Evolutionary conservation across 2,113 vertebrate species (phyloP), one percentile per base, ranked within the genome.

Genomic region (Syrrhaptes paradoxus): DNA sequence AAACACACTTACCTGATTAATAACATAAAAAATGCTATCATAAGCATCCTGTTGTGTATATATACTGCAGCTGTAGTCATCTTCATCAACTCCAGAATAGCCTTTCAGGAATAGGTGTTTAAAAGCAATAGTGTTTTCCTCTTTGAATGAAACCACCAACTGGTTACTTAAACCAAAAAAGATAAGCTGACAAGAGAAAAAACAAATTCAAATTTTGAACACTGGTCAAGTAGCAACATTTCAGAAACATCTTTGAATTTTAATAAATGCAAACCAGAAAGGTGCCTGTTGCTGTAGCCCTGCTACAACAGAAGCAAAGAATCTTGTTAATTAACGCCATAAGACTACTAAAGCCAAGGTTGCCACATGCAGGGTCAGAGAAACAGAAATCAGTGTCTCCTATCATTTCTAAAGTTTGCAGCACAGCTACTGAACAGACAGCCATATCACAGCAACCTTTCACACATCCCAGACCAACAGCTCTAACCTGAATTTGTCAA

Each of bases 161-260:
- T 99, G 99, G 96, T 99, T 99, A 97, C 98, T 99, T 92, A 99
- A 98, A 68, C 99, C 99, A 82, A 99, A 99, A 38, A 99, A 97
- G 67, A 99, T 93, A 51, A 99, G 99, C 99, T 99, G 93, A 43
- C 55, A 96, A 92, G 85, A 36, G 85, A 63, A 93, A 45, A 65
- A 71, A 29, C 5, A 11, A n/a, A 48, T 41, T 22, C 9, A 2
- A 31, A 28, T 48, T 85, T 34, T 62, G 17, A 94, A 68, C 26
- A 54, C 6, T 17, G 12, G 22, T 82, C n/a, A 75, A 85, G 19
- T 20, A 89, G n/a, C 21, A 84, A 28, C 4, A 46, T 54, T 88
- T 59, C 57, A 9, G 34, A 45, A 87, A 66, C 26, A 83, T 38
- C 25, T 51, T 34, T 54, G 29, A 70, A 46, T 24, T 19, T 32